These are phyloP conservation scores for Diachrysia chrysitis DNA, from an alignment of 2,888 invertebrate species.

Conservation along the genomic window DNA sequence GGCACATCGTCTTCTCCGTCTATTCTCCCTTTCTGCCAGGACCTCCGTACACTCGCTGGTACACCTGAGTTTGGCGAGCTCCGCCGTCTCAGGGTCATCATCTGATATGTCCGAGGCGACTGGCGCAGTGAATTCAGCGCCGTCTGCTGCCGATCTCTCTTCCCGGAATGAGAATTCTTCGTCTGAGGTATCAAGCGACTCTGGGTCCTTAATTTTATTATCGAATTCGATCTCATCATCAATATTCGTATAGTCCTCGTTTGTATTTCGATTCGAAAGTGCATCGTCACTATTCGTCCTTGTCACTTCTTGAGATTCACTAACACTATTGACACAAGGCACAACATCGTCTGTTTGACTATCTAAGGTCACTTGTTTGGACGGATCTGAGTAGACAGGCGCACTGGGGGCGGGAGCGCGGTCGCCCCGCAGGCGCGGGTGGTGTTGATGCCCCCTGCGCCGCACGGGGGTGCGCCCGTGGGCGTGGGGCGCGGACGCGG, in stretches of 20 bases:
- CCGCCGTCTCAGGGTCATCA: constrained; percentile 94
- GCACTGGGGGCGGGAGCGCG: constrained; percentile 87
- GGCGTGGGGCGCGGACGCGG: constrained; percentile 89
- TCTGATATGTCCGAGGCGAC: constrained; percentile 83
- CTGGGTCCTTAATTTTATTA: constrained; percentile 73
- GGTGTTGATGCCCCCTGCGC: constrained; percentile 93
- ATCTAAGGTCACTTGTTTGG: constrained; percentile 85
- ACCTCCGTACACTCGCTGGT: constrained; percentile 97
- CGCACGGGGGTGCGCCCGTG: constrained; percentile 90
- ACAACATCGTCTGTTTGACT: constrained; percentile 85
- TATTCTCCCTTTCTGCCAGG: constrained; percentile 94
- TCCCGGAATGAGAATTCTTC: constrained; percentile 84
- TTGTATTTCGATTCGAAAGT: constrained; percentile 85
- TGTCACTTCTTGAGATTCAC: constrained; percentile 88
- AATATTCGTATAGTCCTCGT: constrained; percentile 78
- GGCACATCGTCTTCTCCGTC: constrained; percentile 94
- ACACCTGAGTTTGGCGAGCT: constrained; percentile 95
- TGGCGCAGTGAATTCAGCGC: constrained; percentile 79
- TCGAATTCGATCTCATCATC: constrained; percentile 82
- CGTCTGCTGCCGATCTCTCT: constrained; percentile 83
- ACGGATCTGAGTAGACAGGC: constrained; percentile 75
- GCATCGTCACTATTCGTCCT: constrained; percentile 89
- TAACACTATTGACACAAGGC: constrained; percentile 89
- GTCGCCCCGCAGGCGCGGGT: constrained; percentile 91
- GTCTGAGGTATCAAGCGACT: constrained; percentile 79